Conservation (phyloP, 2,113 vertebrate species). For the Gavialis gangeticus region DNA sequence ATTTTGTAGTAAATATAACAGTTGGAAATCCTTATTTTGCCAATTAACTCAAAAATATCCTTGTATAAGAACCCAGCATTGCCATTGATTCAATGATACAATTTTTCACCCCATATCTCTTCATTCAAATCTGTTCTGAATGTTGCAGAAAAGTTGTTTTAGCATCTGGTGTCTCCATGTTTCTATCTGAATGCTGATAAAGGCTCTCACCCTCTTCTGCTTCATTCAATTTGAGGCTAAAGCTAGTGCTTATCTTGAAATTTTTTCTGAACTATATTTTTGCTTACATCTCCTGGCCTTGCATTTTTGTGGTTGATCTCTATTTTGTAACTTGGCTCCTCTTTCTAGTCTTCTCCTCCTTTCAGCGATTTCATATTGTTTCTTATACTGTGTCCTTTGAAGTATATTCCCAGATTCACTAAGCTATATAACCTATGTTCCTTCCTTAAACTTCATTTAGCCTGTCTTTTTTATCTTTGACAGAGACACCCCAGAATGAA, state of each 20-base stretch:
- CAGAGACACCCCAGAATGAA: background rate
- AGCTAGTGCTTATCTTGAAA: background rate
- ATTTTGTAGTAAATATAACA: background rate
- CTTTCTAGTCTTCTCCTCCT: background rate
- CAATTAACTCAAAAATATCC: background rate
- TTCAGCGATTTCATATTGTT: background rate
- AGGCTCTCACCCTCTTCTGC: too few species aligned
- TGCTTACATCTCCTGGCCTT: too few species aligned
- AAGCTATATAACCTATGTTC: background rate
- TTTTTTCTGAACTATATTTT: background rate
- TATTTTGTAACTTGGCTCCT: background rate
- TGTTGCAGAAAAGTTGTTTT: background rate
- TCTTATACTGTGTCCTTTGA: background rate
- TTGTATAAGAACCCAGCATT: background rate
- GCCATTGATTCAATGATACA: background rate
- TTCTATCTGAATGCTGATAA: background rate
- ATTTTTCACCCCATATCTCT: fast-evolving
- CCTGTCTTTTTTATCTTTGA: background rate
- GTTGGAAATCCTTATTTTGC: background rate
- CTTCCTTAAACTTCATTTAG: background rate
- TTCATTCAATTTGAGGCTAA: background rate
- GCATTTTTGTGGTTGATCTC: background rate
- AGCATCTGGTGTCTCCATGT: fast-evolving
- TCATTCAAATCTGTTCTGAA: background rate
- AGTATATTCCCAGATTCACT: background rate